phyloP scores from a whole-genome alignment of 2,888 invertebrate genomes.

The Euproctis similis region DNA sequence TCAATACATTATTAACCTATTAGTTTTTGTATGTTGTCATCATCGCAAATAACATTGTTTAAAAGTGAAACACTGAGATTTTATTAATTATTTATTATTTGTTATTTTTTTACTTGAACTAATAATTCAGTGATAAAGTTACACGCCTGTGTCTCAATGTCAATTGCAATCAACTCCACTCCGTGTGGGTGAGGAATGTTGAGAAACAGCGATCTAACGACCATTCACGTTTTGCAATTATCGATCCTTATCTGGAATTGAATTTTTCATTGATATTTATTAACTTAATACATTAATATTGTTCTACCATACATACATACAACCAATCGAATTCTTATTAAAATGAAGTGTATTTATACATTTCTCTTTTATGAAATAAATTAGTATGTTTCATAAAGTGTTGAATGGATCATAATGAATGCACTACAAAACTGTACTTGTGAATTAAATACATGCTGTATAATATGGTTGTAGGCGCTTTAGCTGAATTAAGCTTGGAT shows the following conservation, averaged over 20 bases:
- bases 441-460: constrained; percentile 4
- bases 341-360: neutral
- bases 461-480: too few species aligned
- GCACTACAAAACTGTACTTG: neutral
- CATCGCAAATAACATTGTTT: too few species aligned
- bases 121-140: constrained; percentile 17
- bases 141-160: too few species aligned
- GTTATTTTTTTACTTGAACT: too few species aligned
- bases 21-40: too few species aligned
- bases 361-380: neutral
- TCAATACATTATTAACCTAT: neutral
- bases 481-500: constrained; percentile 18
- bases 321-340: neutral
- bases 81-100: too few species aligned
- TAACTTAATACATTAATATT: too few species aligned
- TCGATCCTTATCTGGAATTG: constrained; percentile 34
- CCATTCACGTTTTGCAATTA: constrained; percentile 41
- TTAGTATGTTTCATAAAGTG: too few species aligned
- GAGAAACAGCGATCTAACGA: constrained; percentile 28
- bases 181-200: constrained; percentile 53
- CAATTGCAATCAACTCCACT: too few species aligned
- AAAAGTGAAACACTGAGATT: too few species aligned
- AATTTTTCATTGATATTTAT: too few species aligned
- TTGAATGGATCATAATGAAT: constrained; percentile 5
- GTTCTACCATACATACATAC: too few species aligned